phyloP scores from a whole-genome alignment of 2,797 vertebrate species.

The Acanthopagrus latus region DNA sequence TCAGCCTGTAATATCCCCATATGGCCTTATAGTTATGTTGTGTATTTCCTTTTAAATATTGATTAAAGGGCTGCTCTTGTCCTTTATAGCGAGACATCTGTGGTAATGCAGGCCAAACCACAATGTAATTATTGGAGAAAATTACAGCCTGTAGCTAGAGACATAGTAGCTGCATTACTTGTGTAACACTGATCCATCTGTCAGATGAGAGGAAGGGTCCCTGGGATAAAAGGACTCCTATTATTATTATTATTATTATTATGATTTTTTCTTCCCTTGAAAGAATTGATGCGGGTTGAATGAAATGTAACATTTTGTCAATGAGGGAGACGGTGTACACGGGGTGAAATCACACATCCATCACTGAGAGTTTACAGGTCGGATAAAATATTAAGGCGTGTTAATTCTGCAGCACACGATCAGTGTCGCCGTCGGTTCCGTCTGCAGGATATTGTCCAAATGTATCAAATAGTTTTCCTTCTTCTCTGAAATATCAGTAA shows the following conservation, averaged over 20 bases:
- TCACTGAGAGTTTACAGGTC: neutral
- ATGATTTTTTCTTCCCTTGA: neutral
- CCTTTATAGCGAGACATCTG: constrained; percentile 80
- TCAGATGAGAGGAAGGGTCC: constrained; percentile 42
- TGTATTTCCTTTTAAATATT: constrained; percentile 63
- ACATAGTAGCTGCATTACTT: constrained; percentile 87
- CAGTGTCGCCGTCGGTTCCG: neutral
- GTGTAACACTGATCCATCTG: constrained; percentile 70
- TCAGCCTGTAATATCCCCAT: neutral
- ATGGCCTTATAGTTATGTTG: constrained; percentile 17
- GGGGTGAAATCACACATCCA: neutral
- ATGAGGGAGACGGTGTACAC: neutral
- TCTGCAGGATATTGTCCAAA: neutral
- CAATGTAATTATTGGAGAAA: constrained; percentile 75
- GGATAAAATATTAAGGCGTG: neutral
- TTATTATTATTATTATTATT: too few relatives aligned
- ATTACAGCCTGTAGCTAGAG: constrained; percentile 65
- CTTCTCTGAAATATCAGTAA: neutral
- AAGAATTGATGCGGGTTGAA: constrained; percentile 3
- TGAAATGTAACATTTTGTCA: neutral
- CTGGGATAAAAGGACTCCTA: constrained; percentile 21
- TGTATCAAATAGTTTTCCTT: neutral
- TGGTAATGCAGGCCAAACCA: constrained; percentile 84
- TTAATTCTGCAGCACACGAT: neutral
- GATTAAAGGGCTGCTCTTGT: constrained; percentile 79